phyloP scores from a whole-genome alignment of 2,113 vertebrate species.

The Sphaerodactylus townsendi region DNA sequence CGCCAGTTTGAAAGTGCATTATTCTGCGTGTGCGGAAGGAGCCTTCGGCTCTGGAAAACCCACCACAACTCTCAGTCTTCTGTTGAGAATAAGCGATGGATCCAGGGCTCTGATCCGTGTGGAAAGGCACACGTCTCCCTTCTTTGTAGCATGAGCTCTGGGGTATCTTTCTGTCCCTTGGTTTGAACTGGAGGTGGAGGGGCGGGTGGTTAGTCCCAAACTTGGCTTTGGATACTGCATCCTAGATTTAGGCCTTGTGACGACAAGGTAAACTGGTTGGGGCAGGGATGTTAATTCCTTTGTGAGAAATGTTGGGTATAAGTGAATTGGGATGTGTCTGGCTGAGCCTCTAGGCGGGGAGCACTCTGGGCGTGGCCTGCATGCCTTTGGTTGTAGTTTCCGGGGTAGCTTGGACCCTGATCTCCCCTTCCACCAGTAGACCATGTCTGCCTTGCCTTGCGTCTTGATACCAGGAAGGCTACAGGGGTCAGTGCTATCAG shows the following conservation, averaged over 20 bases:
- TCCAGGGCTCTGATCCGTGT: too few relatives aligned
- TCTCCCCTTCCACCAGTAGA: background rate
- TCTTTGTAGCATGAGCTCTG: background rate
- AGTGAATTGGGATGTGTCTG: background rate
- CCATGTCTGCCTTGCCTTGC: background rate
- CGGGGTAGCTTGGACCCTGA: background rate
- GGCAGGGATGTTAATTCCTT: background rate
- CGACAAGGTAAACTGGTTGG: background rate
- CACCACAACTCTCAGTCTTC: too few relatives aligned
- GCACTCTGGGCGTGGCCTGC: background rate
- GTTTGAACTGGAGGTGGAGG: background rate
- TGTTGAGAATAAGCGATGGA: too few relatives aligned
- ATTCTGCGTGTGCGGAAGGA: too few relatives aligned
- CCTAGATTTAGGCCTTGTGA: background rate
- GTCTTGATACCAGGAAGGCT: background rate
- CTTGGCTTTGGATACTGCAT: background rate
- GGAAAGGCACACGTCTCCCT: too few relatives aligned
- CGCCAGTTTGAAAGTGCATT: too few relatives aligned
- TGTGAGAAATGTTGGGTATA: too few relatives aligned
- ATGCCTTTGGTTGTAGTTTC: background rate
- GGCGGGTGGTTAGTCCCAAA: background rate
- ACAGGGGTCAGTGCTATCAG: too few relatives aligned
- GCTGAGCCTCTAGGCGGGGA: background rate
- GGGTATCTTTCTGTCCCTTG: background rate
- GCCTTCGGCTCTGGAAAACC: too few relatives aligned